A percentile compares a stretch with the other conserved stretches of the same genome.
These are phyloP conservation scores for Penelope pileata DNA, from an alignment of 2,113 vertebrate genomes.

Conservation along the genomic window DNA sequence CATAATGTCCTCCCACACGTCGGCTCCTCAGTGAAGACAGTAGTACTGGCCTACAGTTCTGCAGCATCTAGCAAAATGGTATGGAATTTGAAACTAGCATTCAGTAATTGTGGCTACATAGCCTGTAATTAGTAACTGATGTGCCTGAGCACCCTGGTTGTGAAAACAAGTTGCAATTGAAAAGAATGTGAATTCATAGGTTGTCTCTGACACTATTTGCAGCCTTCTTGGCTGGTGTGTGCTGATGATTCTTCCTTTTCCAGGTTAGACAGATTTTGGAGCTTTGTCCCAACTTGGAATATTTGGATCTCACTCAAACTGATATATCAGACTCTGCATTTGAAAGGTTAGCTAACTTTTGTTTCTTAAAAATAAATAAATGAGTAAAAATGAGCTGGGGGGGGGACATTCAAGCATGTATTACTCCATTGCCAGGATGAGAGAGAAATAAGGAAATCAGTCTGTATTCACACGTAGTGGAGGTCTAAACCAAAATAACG, in stretches of 20 bases:
- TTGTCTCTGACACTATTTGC: not conserved
- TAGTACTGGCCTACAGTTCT: constrained; percentile 93
- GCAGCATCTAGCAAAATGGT: constrained; percentile 97
- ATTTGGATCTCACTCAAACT: constrained; percentile 95
- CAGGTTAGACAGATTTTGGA: constrained; percentile 94
- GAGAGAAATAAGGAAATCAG: not conserved
- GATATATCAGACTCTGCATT: constrained; percentile 87
- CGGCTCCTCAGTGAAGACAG: constrained; percentile 89
- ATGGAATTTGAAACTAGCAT: constrained; percentile 17
- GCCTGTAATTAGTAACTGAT: not conserved
- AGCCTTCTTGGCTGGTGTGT: not conserved
- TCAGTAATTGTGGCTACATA: not conserved
- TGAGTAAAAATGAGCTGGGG: too few species aligned
- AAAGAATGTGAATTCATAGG: not conserved
- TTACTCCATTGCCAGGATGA: not conserved
- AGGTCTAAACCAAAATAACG: not conserved
- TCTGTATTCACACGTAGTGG: not conserved
- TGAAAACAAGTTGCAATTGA: not conserved
- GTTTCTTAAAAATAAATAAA: not conserved
- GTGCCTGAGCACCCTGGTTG: not conserved
- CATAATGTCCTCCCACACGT: constrained; percentile 89
- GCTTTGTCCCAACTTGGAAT: constrained; percentile 90
- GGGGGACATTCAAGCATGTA: not conserved
- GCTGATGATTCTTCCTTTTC: not conserved
- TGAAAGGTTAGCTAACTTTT: constrained; percentile 79